These are phyloP conservation scores for Phocides pigmalion DNA, from an alignment of 1,140 invertebrate genomes.

Conservation along the genomic window DNA sequence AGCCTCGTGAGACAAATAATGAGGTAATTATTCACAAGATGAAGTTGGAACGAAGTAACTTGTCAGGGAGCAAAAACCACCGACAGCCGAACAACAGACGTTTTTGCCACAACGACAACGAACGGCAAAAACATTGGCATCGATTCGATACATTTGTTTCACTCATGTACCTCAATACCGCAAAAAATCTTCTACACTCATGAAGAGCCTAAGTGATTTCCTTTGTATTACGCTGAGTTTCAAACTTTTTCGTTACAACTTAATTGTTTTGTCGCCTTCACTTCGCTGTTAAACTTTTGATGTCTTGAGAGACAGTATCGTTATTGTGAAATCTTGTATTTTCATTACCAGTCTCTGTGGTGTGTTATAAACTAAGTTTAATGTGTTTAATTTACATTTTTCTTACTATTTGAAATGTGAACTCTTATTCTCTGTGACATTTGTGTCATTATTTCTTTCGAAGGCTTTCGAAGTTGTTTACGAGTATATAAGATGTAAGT, in stretches of 20 bases:
- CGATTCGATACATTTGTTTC: conserved; percentile 57
- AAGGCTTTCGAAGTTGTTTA: no score
- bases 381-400: not conserved
- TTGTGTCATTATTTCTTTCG: not conserved
- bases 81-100: conserved; percentile 57
- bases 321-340: conserved; percentile 25
- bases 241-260: conserved; percentile 56
- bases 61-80: conserved; percentile 68
- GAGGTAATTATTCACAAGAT: conserved; percentile 71
- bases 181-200: conserved; percentile 46
- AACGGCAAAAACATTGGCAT: conserved; percentile 62
- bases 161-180: conserved; percentile 39
- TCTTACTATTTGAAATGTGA: not conserved
- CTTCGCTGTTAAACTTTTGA: conserved; percentile 27
- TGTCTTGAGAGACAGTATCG: conserved; percentile 20
- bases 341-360: conserved; percentile 4
- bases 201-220: conserved; percentile 67
- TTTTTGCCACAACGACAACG: conserved; percentile 60
- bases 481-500: no score
- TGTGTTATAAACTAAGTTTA: conserved; percentile 14
- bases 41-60: conserved; percentile 59
- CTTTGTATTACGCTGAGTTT: conserved; percentile 63
- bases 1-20: conserved; percentile 50
- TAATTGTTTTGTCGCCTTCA: conserved; percentile 60
- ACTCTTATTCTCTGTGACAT: not conserved